A percentile compares a stretch with the other conserved stretches of the same genome.
These are phyloP conservation scores for Dyspetes luteomarginatus DNA, from an alignment of 2,888 invertebrate genomes.

Conservation along the genomic window DNA sequence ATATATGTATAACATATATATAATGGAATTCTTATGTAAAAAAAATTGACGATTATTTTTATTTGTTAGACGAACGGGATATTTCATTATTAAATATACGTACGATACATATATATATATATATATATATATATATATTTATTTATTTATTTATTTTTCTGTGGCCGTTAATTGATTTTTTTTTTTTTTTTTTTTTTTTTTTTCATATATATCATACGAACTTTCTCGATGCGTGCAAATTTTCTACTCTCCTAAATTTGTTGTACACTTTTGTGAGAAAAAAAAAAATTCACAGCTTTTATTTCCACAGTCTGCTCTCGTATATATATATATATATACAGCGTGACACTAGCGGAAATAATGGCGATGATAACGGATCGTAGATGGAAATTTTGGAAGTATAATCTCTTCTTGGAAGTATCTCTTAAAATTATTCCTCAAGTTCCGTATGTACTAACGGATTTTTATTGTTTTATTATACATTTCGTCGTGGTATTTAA, in stretches of 20 bases:
- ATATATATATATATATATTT: neutral
- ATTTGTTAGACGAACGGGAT: conserved; percentile 54
- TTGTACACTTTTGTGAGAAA: conserved; percentile 4
- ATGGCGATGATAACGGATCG: conserved; percentile 52
- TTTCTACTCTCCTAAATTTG: neutral
- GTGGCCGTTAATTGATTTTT: no score
- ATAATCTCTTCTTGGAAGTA: neutral
- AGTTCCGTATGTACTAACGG: conserved; percentile 56
- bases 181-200: conserved; percentile 3
- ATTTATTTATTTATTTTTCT: neutral
- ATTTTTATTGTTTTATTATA: conserved; percentile 3
- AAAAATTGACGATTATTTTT: conserved; percentile 53
- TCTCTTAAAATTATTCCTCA: no score
- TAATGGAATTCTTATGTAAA: conserved; percentile 56
- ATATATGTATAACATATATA: conserved; percentile 29
- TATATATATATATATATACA: conserved; percentile 4
- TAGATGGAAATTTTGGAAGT: conserved; percentile 55
- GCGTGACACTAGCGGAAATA: conserved; percentile 46
- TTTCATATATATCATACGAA: neutral
- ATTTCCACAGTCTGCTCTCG: no score
- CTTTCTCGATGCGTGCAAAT: neutral
- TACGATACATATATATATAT: conserved; percentile 12
- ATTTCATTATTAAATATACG: conserved; percentile 56
- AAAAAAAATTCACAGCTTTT: no score
- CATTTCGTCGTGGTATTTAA: neutral